phyloP scores from a whole-genome alignment of 2,113 vertebrate species.

The Climacteris rufus region DNA sequence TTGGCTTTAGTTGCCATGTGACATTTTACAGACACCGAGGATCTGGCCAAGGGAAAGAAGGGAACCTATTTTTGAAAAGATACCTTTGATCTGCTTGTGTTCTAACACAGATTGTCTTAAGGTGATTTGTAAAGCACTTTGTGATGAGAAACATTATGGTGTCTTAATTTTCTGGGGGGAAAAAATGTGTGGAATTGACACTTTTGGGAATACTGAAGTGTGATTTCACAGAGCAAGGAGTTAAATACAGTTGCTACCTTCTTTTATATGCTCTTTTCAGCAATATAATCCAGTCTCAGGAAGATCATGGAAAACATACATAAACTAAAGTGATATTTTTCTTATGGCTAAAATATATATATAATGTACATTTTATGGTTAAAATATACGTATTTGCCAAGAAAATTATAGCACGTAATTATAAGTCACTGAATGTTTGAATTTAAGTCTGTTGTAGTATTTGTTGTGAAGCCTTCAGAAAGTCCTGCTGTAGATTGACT shows the following conservation, averaged over 20 bases:
- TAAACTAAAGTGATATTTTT: background rate
- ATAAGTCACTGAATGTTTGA: background rate
- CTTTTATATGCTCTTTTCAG: background rate
- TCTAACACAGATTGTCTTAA: background rate
- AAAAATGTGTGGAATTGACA: background rate
- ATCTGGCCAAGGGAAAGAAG: background rate
- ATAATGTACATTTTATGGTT: no score
- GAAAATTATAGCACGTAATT: background rate
- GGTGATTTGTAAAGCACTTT: conserved; percentile 54
- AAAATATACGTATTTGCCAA: background rate
- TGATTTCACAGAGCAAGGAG: background rate
- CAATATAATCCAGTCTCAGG: background rate
- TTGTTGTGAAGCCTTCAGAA: background rate
- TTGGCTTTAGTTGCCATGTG: background rate
- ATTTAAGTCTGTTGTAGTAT: background rate
- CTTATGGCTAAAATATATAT: background rate
- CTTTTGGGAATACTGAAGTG: background rate
- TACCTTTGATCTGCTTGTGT: background rate
- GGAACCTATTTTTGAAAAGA: background rate
- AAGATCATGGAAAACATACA: background rate
- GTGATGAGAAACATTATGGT: background rate
- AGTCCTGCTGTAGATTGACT: background rate
- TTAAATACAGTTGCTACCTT: background rate
- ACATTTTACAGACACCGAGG: background rate
- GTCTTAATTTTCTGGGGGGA: background rate